Percentiles rank a stretch among this genome's conserved stretches.
phyloP scores from a whole-genome alignment of 2,113 vertebrate genomes.

The Ochotona curzoniae region DNA sequence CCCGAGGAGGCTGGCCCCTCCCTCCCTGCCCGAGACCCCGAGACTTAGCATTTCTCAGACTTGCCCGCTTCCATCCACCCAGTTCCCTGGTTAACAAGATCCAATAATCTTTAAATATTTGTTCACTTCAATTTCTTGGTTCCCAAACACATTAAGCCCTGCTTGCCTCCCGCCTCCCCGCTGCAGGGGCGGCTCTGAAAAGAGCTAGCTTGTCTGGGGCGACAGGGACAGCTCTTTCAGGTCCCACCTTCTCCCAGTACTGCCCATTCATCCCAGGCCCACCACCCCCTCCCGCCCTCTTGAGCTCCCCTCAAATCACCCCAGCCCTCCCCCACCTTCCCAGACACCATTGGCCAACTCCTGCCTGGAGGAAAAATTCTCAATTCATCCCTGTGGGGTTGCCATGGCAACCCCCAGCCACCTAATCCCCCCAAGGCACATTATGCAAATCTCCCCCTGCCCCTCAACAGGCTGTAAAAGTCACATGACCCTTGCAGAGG shows the following conservation, averaged over 20 bases:
- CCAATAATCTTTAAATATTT: slow-evolving; percentile 78
- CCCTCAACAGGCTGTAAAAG: slow-evolving; percentile 91
- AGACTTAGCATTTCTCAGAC: slow-evolving; percentile 44
- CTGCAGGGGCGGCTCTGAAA: neutral
- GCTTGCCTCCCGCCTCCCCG: slow-evolving; percentile 48
- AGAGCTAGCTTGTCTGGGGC: accelerated
- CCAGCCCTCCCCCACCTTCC: slow-evolving; percentile 56
- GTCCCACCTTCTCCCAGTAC: slow-evolving; percentile 70
- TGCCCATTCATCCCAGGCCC: slow-evolving; percentile 65
- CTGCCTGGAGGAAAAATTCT: slow-evolving; percentile 82
- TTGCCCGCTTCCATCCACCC: slow-evolving; percentile 35
- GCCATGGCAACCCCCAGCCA: slow-evolving; percentile 90
- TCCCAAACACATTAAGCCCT: slow-evolving; percentile 62
- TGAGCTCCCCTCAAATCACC: slow-evolving; percentile 63
- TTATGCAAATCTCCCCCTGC: slow-evolving; percentile 91
- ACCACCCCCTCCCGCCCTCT: neutral
- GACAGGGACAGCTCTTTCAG: slow-evolving; percentile 55
- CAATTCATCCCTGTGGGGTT: slow-evolving; percentile 88
- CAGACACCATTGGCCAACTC: slow-evolving; percentile 52
- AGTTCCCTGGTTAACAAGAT: slow-evolving; percentile 75
- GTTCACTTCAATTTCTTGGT: slow-evolving; percentile 75
- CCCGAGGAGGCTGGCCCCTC: neutral
- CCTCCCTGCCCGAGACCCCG: neutral
- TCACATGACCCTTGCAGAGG: slow-evolving; percentile 88
- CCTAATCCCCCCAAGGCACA: slow-evolving; percentile 89